Evolutionary conservation across 2,888 invertebrate genomes (phyloP).

Genomic region (Lepidochrysops patricia): DNA sequence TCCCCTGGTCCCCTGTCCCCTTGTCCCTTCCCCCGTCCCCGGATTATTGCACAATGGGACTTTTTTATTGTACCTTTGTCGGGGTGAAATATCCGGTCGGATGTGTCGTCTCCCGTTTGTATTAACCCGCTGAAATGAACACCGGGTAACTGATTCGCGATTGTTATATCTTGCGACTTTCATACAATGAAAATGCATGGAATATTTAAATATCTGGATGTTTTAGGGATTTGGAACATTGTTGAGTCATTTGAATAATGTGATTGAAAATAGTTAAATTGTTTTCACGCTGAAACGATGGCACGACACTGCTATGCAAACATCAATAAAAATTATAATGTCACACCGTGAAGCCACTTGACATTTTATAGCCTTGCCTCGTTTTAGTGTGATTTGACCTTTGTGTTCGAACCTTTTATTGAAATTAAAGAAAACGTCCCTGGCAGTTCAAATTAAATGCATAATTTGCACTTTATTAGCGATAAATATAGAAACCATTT

Average conservation of each 20-base stretch:
- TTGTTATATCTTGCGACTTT: neutral
- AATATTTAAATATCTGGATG: neutral
- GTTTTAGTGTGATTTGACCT: no score
- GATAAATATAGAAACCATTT: neutral
- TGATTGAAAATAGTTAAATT: no score
- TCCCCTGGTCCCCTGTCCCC: slow-evolving; percentile 34
- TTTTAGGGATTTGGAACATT: neutral
- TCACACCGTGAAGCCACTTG: no score
- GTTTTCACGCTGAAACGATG: no score
- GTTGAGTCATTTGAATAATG: neutral
- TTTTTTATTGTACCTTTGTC: slow-evolving; percentile 68
- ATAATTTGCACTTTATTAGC: neutral
- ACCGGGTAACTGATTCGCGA: slow-evolving; percentile 29
- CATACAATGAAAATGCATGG: neutral
- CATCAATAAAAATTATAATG: no score
- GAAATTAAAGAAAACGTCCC: neutral
- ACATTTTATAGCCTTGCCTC: no score
- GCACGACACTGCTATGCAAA: no score
- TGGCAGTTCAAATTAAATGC: neutral
- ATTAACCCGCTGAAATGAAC: slow-evolving; percentile 62
- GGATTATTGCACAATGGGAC: slow-evolving; percentile 68
- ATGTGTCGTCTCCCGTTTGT: slow-evolving; percentile 60
- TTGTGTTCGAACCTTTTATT: neutral
- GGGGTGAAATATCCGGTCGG: slow-evolving; percentile 74
- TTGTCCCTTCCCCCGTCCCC: slow-evolving; percentile 58